Evolutionary conservation across 2,888 invertebrate species (phyloP), one percentile per base, ranked within the genome.

Genomic region (Cheilosia variabilis): DNA sequence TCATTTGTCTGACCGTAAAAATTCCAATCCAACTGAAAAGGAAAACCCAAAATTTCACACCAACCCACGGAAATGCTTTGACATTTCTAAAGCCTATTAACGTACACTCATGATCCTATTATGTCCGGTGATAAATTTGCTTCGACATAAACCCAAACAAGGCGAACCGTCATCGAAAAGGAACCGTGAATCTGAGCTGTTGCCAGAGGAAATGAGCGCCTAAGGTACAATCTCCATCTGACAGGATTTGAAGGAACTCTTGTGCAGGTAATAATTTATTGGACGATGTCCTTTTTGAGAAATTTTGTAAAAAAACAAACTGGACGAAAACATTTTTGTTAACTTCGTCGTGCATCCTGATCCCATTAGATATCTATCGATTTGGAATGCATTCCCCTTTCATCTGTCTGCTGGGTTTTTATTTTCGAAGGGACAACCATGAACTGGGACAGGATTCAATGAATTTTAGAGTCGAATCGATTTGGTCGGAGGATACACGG

Each of bases 71-170:
- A 86, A 86, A 80, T 77, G 68, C 76, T 86, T 86, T 81, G 86
- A 86, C 86, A 81, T 60, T 80, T 86, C 77, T 77, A 86, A 86
- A 81, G 80, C 86, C 86, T 86, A 86, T 81, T 81, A 80, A 62
- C 72, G 86, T 57, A 73, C 78, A 68, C 87, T 87, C 68, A 77
- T 82, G 81, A 87, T 82, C 87, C 77, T 82, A 78, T 87, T 87
- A 87, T 82, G 82, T 73, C 68, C 87, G 81, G 87, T 73, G 58
- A 82, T 82, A 78, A 87, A 82, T 87, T 78, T 62, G 5, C 34
- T 37, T 17, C 41, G 53, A 41, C 62, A 69, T 19, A 19, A 69
- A 68, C 19, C 52, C 41, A 37, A 37, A 37, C 37, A 55, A 10
- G n/a, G 52, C 13, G 58, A 58, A 58, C 34, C 43, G 53, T 50